Conservation (phyloP, 2,888 invertebrate species). For the Nasonia oneida region DNA sequence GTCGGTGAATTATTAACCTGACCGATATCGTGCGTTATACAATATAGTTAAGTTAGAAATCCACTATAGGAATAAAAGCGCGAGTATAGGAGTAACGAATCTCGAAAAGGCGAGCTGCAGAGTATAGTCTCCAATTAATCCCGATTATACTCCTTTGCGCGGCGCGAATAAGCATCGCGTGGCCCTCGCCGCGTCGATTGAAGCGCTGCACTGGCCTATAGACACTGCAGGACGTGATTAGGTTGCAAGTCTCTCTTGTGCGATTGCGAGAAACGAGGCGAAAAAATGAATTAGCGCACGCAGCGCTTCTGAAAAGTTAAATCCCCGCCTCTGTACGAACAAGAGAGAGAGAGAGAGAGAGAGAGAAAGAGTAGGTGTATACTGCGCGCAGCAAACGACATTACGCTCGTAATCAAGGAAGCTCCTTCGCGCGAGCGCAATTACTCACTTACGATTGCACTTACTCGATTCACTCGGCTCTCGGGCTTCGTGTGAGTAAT, state of each 20-base stretch:
- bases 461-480: conserved; percentile 15
- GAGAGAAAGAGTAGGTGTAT: background rate
- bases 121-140: background rate
- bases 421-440: conserved; percentile 39
- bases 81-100: background rate
- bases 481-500: conserved; percentile 7
- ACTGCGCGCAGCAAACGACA: no score
- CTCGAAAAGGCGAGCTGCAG: background rate
- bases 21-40: background rate
- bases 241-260: conserved; percentile 12
- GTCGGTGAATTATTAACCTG: background rate
- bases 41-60: no score
- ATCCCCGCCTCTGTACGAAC: background rate
- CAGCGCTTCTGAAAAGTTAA: conserved; percentile 20
- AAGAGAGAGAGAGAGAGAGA: background rate
- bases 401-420: conserved; percentile 28
- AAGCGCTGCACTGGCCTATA: background rate
- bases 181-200: background rate
- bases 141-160: conserved; percentile 22
- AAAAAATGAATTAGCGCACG: conserved; percentile 40
- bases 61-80: background rate
- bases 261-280: conserved; percentile 38
- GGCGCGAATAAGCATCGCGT: background rate
- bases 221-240: conserved; percentile 6
- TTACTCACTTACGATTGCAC: conserved; percentile 59